Evolutionary conservation across 2,797 vertebrate genomes (phyloP).

Genomic region (Etheostoma perlongum): DNA sequence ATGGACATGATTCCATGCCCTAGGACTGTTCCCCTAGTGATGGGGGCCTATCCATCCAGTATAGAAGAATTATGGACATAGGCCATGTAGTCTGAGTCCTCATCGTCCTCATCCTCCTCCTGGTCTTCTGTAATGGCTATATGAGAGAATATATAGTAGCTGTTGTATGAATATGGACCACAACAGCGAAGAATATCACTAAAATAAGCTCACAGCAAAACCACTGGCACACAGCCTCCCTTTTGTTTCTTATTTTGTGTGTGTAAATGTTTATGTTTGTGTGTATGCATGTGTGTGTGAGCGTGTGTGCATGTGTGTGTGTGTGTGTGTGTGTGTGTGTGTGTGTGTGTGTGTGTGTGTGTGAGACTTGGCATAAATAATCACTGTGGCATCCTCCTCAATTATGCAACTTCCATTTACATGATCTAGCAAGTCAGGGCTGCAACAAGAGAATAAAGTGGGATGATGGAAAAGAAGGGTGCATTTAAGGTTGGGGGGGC

Average conservation of each 20-base stretch:
- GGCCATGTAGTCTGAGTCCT: constrained; percentile 97
- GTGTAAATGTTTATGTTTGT: not conserved
- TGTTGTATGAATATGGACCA: constrained; percentile 98
- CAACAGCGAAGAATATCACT: constrained; percentile 95
- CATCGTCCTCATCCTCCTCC: constrained; percentile 96
- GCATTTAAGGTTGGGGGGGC: constrained; percentile 30
- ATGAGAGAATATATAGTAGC: constrained; percentile 99
- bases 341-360: constrained; percentile 50
- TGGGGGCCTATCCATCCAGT: constrained; percentile 96
- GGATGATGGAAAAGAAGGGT: constrained; percentile 40
- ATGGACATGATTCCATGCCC: constrained; percentile 95
- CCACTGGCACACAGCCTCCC: constrained; percentile 84
- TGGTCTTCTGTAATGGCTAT: constrained; percentile 99
- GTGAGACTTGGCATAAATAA: constrained; percentile 84
- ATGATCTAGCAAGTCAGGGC: constrained; percentile 91
- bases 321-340: constrained; percentile 51
- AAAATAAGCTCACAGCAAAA: constrained; percentile 90
- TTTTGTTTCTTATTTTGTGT: constrained; percentile 68
- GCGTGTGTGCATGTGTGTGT: constrained; percentile 45
- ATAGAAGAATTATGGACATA: constrained; percentile 97
- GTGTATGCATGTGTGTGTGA: constrained; percentile 6
- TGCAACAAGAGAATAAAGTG: constrained; percentile 80
- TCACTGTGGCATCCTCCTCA: constrained; percentile 85
- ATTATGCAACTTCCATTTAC: constrained; percentile 85
- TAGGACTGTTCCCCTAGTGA: constrained; percentile 90